phyloP scores from a whole-genome alignment of 2,113 vertebrate genomes.

The Odontophorus gujanensis region DNA sequence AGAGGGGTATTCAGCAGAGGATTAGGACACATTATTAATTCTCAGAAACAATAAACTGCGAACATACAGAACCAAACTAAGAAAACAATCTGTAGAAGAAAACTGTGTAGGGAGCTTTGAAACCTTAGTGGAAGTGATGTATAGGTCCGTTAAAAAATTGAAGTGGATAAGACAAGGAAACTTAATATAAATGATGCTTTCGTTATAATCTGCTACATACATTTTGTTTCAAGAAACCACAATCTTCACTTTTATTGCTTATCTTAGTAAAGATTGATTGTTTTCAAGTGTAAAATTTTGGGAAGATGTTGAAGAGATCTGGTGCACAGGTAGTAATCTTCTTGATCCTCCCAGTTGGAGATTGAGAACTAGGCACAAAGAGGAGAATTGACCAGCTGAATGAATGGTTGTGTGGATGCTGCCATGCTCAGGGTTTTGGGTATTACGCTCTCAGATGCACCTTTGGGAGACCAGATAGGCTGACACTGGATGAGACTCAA shows the following conservation, averaged over 20 bases:
- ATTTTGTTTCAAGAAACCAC: background rate
- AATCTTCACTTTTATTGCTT: background rate
- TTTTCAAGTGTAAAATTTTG: background rate
- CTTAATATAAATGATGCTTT: background rate
- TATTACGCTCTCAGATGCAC: no score
- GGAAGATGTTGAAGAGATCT: no score
- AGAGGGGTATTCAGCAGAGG: background rate
- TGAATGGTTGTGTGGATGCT: no score
- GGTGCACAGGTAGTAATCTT: no score
- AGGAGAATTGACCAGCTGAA: no score
- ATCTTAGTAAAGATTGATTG: background rate
- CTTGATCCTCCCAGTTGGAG: no score
- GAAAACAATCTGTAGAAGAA: background rate
- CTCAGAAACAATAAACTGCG: background rate
- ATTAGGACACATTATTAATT: background rate
- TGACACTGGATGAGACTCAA: no score
- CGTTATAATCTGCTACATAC: background rate
- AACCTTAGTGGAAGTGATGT: background rate
- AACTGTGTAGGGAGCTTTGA: background rate
- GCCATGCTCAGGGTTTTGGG: no score
- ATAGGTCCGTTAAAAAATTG: background rate
- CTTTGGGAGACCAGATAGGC: no score
- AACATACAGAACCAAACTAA: background rate
- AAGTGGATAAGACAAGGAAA: background rate
- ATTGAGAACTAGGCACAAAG: no score